A percentile compares a stretch with the other conserved stretches of the same genome.
phyloP scores from a whole-genome alignment of 2,113 vertebrate genomes.

The Pseudorasbora parva region DNA sequence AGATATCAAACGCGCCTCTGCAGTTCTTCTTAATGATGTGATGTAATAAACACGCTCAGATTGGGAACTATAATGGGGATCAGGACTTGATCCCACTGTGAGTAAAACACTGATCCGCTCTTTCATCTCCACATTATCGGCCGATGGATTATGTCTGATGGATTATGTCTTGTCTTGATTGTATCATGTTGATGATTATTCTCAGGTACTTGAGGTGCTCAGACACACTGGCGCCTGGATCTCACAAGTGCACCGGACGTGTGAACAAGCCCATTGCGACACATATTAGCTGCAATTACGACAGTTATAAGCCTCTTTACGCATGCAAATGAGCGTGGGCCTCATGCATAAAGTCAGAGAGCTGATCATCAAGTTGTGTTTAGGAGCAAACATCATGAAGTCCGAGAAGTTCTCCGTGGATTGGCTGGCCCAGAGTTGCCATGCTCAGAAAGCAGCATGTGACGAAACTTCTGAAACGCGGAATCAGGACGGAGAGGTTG shows the following conservation, averaged over 20 bases:
- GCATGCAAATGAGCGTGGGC: constrained; percentile 72
- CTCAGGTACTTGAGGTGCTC: constrained; percentile 56
- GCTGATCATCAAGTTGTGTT: background rate
- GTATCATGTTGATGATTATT: constrained; percentile 35
- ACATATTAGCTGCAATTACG: constrained; percentile 77
- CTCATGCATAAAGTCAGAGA: constrained; percentile 59
- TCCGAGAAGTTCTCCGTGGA: constrained; percentile 69
- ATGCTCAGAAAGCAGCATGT: constrained; percentile 3
- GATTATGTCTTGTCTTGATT: constrained; percentile 41
- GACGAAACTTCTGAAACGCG: background rate
- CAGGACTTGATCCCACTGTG: constrained; percentile 18
- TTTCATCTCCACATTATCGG: background rate
- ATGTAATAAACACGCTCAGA: background rate
- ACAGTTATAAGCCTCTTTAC: constrained; percentile 70
- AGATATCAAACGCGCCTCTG: too few relatives aligned
- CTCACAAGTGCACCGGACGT: constrained; percentile 59
- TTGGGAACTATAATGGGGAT: background rate
- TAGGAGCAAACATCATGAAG: constrained; percentile 57
- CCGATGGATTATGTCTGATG: constrained; percentile 4
- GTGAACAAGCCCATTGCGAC: constrained; percentile 70
- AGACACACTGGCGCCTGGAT: constrained; percentile 74
- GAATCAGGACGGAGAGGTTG: background rate
- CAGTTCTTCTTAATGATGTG: background rate
- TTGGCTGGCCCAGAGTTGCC: constrained; percentile 71
- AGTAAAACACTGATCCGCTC: constrained; percentile 16